These are phyloP conservation scores for Trachymyrmex septentrionalis DNA, from an alignment of 1,140 invertebrate species.

Conservation along the genomic window DNA sequence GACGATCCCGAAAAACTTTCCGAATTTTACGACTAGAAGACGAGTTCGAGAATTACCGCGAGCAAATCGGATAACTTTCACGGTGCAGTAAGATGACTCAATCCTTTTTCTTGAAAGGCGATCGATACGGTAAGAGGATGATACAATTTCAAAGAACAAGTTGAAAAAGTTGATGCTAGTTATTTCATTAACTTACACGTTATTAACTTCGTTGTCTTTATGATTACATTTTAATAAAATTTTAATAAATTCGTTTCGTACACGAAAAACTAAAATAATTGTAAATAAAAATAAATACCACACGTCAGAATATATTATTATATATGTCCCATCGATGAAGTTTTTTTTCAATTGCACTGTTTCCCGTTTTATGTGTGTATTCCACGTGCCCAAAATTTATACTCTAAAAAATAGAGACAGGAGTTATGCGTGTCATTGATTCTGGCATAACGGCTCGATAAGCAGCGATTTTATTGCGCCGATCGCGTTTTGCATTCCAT, in stretches of 20 bases:
- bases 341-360: neutral
- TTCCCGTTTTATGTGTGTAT: neutral
- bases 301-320: neutral
- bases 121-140: conserved; percentile 48
- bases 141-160: neutral
- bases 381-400: neutral
- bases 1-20: conserved; percentile 57
- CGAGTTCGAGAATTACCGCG: conserved; percentile 71
- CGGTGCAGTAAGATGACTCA: conserved; percentile 35
- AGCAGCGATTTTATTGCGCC: conserved; percentile 17
- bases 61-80: conserved; percentile 72
- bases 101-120: conserved; percentile 9
- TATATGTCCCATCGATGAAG: neutral
- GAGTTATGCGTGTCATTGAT: neutral
- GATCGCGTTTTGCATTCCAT: conserved; percentile 1
- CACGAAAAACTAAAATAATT: neutral
- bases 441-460: neutral
- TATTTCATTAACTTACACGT: neutral
- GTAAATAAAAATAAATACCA: neutral
- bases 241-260: neutral
- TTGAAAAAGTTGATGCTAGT: neutral
- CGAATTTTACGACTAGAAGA: conserved; percentile 67
- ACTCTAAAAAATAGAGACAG: neutral
- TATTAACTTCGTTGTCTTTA: neutral
- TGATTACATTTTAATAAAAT: neutral